phyloP scores from a whole-genome alignment of 2,797 vertebrate species.

The Garrulus glandarius region DNA sequence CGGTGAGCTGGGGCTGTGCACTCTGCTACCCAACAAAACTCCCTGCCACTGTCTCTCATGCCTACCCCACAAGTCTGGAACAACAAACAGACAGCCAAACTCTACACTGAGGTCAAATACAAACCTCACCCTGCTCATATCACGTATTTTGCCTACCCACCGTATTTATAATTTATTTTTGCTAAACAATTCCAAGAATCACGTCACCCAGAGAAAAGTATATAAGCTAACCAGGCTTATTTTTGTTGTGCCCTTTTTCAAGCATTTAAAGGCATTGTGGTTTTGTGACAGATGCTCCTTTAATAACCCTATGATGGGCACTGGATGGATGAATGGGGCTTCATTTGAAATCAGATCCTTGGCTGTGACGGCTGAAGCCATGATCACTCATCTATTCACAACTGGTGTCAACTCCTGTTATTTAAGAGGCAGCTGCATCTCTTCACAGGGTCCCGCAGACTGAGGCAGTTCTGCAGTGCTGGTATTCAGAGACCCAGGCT shows the following conservation, averaged over 20 bases:
- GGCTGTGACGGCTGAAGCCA: not conserved
- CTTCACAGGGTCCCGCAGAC: not conserved
- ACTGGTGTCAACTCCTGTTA: slow-evolving; percentile 9
- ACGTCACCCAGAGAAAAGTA: not conserved
- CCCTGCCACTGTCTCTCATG: not conserved
- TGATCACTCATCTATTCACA: slow-evolving; percentile 22
- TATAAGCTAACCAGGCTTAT: not conserved
- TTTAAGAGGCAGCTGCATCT: slow-evolving; percentile 15
- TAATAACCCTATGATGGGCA: slow-evolving; percentile 1
- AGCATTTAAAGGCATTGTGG: not conserved
- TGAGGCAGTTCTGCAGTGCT: not conserved
- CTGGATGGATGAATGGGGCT: not conserved
- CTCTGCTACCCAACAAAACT: not conserved
- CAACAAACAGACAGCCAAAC: not conserved
- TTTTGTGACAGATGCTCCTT: slow-evolving; percentile 31
- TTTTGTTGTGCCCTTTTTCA: not conserved
- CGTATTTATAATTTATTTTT: not conserved
- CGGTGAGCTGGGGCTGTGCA: not conserved
- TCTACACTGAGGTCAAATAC: not conserved
- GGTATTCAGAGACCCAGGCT: not conserved
- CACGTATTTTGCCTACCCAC: accelerated
- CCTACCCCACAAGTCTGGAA: not conserved
- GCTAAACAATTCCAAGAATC: not conserved
- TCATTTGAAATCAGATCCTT: slow-evolving; percentile 21
- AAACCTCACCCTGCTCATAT: not conserved